Conservation (phyloP, 92 coral and sea anemone species). For the Isaurus tuberculatus region DNA sequence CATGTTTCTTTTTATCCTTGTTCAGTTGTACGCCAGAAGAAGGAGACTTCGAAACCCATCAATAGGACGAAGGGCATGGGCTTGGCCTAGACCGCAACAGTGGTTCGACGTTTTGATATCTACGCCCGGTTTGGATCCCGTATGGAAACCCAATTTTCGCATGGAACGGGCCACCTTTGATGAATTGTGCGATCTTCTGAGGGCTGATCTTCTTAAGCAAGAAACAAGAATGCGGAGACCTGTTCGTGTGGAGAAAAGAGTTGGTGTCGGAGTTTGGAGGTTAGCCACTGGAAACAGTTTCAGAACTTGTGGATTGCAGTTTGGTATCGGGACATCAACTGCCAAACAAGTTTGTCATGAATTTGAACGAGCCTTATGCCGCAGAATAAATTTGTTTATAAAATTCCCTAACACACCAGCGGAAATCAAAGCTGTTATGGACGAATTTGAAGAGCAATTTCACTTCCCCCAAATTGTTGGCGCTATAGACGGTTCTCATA, state of each 20-base stretch:
- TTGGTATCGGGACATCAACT: constrained; percentile 60
- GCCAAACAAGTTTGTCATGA: constrained; percentile 43
- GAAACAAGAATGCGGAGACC: constrained; percentile 45
- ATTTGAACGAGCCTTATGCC: constrained; percentile 49
- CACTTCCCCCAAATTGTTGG: constrained; percentile 52
- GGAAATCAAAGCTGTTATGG: constrained; percentile 58
- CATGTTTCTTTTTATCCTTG: constrained; percentile 9
- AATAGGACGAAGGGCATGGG: constrained; percentile 56
- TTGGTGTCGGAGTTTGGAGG: constrained; percentile 45
- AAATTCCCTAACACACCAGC: constrained; percentile 64
- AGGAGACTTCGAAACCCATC: constrained; percentile 22
- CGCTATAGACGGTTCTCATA: constrained; percentile 61
- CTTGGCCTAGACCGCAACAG: constrained; percentile 67
- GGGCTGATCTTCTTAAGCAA: constrained; percentile 50
- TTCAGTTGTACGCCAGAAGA: not conserved
- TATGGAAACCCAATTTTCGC: constrained; percentile 62
- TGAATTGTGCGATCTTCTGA: constrained; percentile 45
- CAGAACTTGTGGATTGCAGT: constrained; percentile 43
- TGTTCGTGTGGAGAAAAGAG: constrained; percentile 11
- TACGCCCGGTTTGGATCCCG: constrained; percentile 38
- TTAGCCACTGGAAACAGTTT: constrained; percentile 59
- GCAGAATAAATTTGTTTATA: constrained; percentile 36
- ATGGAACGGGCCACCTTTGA: constrained; percentile 60
- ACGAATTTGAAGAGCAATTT: constrained; percentile 48
- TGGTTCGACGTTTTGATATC: constrained; percentile 55